Conservation (phyloP, 2,113 vertebrate species). For the Pelobates fuscus region DNA sequence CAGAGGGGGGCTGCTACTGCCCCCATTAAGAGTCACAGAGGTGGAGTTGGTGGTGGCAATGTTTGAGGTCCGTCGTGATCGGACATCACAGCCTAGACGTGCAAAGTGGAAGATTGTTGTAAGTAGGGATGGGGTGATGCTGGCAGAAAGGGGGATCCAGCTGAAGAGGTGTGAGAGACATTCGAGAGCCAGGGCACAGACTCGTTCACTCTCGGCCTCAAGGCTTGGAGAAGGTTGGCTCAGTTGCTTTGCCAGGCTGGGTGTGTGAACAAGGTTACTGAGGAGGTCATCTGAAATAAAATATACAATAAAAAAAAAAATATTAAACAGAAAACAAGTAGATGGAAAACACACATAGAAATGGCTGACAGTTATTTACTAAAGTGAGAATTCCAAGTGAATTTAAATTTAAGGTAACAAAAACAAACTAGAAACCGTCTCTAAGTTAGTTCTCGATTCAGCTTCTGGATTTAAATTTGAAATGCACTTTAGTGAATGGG, state of each 20-base stretch:
- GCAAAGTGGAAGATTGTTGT: slow-evolving; percentile 98
- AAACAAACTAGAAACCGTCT: too few species aligned
- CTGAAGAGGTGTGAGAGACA: slow-evolving; percentile 98
- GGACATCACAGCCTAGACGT: slow-evolving; percentile 90
- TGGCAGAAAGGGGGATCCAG: slow-evolving; percentile 96
- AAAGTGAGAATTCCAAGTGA: too few species aligned
- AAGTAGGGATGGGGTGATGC: slow-evolving; percentile 93
- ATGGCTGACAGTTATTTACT: too few species aligned
- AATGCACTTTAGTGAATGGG: too few species aligned
- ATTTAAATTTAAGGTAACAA: too few species aligned
- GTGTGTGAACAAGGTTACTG: slow-evolving; percentile 87
- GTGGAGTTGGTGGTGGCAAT: slow-evolving; percentile 51
- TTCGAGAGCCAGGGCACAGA: slow-evolving; percentile 91
- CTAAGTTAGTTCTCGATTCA: too few species aligned
- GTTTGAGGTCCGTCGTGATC: slow-evolving; percentile 72
- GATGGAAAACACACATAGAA: too few species aligned
- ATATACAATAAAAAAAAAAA: neutral
- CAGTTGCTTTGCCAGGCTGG: slow-evolving; percentile 82
- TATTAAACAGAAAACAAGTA: neutral
- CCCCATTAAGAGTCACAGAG: slow-evolving; percentile 67
- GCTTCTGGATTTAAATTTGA: too few species aligned
- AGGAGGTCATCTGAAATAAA: slow-evolving; percentile 70
- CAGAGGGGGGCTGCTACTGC: slow-evolving; percentile 65
- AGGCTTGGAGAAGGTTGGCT: slow-evolving; percentile 88
- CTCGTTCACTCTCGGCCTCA: slow-evolving; percentile 87